Evolutionary conservation across 2,113 vertebrate species (phyloP), one percentile per base, ranked within the genome.

Genomic region (Gallinago paraguaiae): DNA sequence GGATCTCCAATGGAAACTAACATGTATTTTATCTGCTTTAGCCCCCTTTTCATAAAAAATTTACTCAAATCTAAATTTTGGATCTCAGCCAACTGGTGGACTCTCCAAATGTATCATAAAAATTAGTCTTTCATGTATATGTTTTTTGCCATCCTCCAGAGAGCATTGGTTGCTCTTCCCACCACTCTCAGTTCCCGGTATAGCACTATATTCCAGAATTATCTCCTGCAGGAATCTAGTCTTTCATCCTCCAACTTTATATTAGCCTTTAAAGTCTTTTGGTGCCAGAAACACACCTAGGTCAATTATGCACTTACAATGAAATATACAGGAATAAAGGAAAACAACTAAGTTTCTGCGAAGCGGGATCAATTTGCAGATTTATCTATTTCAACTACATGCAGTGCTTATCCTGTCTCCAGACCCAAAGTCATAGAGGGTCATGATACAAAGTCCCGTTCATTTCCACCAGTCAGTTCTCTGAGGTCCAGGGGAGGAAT

Each of bases 301-400:
- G 80, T 92, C 83, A 88, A 92, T 93, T 97, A 93, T 25, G 45
- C 77, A 92, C 90, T 96, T 96, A 86, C 64, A 78, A 28, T 95
- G 86, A 93, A 95, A 89, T 79, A 96, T 64, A 95, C 43, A 86
- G 25, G 63, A 96, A 95, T 82, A 92, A 78, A 81, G 74, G 60
- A 80, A 90, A 95, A 86, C 63, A 96, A 90, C 92, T 96, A 82
- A 14, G 31, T 86, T 91, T 82, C 89, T 91, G 30, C 92, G 64
- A 95, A 94, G 70, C 7, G 4, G 88, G 91, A 93, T 63, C 59
- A 69, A 69, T 94, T 95, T 94, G 76, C 50, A 89, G 43, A 88
- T 65, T 54, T 56, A 41, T 13, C 25, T 76, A 35, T 59, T 89
- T 92, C 64, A 95, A 2, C 46, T 77, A 61, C 43, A 59, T 30